Conservation (phyloP, 2,113 vertebrate species). For the Scophthalmus maximus region DNA sequence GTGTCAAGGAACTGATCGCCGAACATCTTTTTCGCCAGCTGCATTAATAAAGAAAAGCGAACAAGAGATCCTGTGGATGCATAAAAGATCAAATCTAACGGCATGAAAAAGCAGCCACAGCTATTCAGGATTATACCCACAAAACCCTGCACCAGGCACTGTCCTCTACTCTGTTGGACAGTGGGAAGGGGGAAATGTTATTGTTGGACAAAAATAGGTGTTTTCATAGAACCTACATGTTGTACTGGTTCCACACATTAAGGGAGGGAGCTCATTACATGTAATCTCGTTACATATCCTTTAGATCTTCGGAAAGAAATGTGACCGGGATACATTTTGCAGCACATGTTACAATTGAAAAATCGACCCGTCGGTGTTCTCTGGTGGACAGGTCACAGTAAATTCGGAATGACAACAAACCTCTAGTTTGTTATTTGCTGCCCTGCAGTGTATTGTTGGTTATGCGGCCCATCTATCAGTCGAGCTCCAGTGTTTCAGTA, state of each 20-base stretch:
- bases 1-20: constrained; percentile 6
- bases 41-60: no score
- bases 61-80: no score
- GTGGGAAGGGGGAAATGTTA: neutral
- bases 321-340: no score
- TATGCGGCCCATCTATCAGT: neutral
- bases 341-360: neutral
- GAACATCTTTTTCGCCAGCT: no score
- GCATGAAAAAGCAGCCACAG: no score
- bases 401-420: neutral
- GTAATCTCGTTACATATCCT: no score
- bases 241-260: constrained; percentile 23
- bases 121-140: no score
- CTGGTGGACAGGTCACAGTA: neutral
- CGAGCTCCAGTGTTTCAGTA: neutral
- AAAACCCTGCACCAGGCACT: neutral
- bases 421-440: neutral
- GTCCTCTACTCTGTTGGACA: no score
- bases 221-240: constrained; percentile 56
- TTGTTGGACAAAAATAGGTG: no score
- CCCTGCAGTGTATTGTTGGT: neutral
- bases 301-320: no score
- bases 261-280: neutral
- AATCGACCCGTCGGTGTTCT: neutral
- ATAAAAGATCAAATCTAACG: no score